Evolutionary conservation across 2,888 invertebrate species (phyloP), one percentile per base, ranked within the genome.

Genomic region (Leptopterna dolabrata): DNA sequence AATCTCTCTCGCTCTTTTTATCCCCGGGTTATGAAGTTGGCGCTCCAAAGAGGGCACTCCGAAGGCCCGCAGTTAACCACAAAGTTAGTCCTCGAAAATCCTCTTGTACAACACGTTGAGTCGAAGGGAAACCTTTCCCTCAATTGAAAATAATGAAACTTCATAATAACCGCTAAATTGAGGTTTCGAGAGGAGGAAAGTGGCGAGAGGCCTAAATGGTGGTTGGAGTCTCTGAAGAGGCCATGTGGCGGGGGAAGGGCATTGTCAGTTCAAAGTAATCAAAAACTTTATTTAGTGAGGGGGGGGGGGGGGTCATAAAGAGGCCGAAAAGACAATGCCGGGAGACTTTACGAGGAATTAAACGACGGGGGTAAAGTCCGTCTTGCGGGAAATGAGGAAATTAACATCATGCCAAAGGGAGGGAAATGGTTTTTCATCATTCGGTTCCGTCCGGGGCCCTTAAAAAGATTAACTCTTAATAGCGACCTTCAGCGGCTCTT

Each of bases 331-430:
- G 86, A 86, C 86, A 86, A 85, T 76, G 85, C 27, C 47, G 30
- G 29, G 43, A 55, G 86, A 76, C 86, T 86, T 86, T 86, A 86
- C 76, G 86, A 86, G 86, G 71, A 86, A 86, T 86, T 86, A 86
- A 86, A 86, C 86, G 86, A 43, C 43, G 11, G 76, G 84, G 30
- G 55, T 19, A 24, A 47, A 76, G 86, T 76, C 86, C 78, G 86
- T 76, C 86, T 86, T 76, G 86, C 86, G 86, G 76, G 86, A 86
- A 86, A 86, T 86, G 86, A 86, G 86, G 86, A 51, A 86, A 86
- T 86, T 86, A 86, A 86, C 86, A 86, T 76, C 86, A 36, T 76
- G 78, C 78, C 78, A 78, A 78, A 78, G 78, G 73, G 45, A 55
- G 45, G 70, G 63, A 70, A 83, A 83, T 70, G 83, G 83, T 83